Base-by-base conservation (phyloP, 2,888 invertebrate species). In the Limulus polyphemus region DNA sequence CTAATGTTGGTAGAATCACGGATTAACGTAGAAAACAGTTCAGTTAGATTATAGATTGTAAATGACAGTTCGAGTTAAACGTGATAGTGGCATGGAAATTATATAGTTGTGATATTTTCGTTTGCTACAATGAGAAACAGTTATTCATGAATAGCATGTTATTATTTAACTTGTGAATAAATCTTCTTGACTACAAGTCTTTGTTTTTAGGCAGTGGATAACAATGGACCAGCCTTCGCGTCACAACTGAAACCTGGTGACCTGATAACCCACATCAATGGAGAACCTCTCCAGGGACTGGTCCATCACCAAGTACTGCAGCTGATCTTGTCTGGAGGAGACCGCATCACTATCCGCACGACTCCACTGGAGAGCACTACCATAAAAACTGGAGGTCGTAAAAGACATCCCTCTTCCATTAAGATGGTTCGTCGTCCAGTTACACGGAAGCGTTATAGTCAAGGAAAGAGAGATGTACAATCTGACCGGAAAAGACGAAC, bases 301-400 rank as follows among this genome's bases (percentile, higher is more conserved):
- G 84, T 87, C 73, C 88, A 89, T 75, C 87, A 86, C 0, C 87
- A 95, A 81, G 97, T 98, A 5, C 79, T 98, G 65, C 87, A 93
- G 72, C 77, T 97, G 65, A 80, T 97, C 69, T 77, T 97, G 67
- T 88, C 90, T 47, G 91, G 93, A 47, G 90, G 91, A 0, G 87
- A 88, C 73, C 89, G 89, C 72, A 89, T 91, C 0, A 91, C 90
- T 0, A 76, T 93, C 7, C 81, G 92, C 54, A 90, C 92, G 0
- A 91, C 94, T 0, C 97, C 99, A 0, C 76, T 99, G 13, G 93
- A 98, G 70, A 91, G 92, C 73, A 98, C 99, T 0, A 87, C 90
- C 1, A 95, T 97, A 68, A 86, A 88, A 74, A 86, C 87, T 66
- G 91, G 90, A 47, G 89, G 88, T 0, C 81, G 87, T n/a, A 86